Percentiles rank a stretch among this genome's conserved stretches.
phyloP scores from a whole-genome alignment of 2,113 vertebrate species.

The Arothron firmamentum region DNA sequence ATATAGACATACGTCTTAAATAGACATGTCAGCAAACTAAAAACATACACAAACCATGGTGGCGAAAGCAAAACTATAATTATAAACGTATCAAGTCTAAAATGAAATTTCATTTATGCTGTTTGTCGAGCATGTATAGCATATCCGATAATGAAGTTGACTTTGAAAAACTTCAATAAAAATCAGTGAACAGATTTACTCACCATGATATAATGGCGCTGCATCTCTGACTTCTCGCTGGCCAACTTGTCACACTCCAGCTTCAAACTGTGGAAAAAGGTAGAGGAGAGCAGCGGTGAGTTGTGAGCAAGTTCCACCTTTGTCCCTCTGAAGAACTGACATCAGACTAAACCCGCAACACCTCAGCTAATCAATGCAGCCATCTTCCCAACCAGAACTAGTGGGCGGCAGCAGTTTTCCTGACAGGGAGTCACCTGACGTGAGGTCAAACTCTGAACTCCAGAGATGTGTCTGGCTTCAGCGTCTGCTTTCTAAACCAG shows the following conservation, averaged over 20 bases:
- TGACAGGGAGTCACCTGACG: constrained; percentile 22
- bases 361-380: no score
- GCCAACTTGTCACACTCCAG: constrained; percentile 96
- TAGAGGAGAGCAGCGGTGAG: constrained; percentile 22
- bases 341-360: constrained; percentile 5
- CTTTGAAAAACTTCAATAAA: no score
- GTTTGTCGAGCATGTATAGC: no score
- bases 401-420: not conserved
- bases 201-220: constrained; percentile 97
- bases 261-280: constrained; percentile 76
- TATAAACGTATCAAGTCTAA: no score
- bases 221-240: constrained; percentile 97
- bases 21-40: no score
- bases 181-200: constrained; percentile 51
- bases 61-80: no score
- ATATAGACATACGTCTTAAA: no score
- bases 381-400: no score
- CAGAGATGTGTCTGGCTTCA: constrained; percentile 19
- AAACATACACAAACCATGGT: no score
- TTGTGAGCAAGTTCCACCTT: constrained; percentile 41
- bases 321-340: constrained; percentile 50
- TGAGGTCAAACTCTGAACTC: constrained; percentile 39
- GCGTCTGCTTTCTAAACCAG: constrained; percentile 26
- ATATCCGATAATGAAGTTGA: no score
- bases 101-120: no score